Evolutionary conservation across 2,113 vertebrate species (phyloP).

Genomic region (Malurus elegans): DNA sequence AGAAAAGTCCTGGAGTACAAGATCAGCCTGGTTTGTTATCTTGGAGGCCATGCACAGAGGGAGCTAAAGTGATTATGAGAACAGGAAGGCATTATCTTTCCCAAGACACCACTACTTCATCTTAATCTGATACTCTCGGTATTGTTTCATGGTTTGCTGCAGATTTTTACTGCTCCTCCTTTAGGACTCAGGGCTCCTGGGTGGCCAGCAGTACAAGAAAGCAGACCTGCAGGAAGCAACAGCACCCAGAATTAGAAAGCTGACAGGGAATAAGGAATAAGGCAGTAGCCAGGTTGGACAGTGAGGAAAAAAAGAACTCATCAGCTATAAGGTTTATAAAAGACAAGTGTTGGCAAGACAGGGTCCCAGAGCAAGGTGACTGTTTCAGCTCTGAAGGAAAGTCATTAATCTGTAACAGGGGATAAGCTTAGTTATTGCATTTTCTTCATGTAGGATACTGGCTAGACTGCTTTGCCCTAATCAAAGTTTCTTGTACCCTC

Average conservation of each 20-base stretch:
- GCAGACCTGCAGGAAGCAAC: background rate
- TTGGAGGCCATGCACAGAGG: background rate
- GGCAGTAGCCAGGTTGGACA: background rate
- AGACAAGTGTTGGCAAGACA: background rate
- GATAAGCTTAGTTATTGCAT: background rate
- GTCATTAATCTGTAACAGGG: background rate
- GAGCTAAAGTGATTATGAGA: background rate
- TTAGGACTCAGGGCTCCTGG: background rate
- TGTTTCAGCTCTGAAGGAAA: background rate
- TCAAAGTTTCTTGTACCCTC: background rate
- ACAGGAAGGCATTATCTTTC: background rate
- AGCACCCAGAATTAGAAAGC: background rate
- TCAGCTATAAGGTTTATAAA: background rate
- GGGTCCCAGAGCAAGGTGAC: background rate
- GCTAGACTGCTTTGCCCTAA: background rate
- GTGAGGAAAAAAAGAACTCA: background rate
- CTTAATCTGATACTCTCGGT: background rate
- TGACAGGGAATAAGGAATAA: background rate
- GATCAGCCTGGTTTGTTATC: background rate
- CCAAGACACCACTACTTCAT: background rate
- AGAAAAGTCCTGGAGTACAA: background rate
- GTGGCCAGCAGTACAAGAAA: background rate
- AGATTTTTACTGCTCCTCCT: background rate
- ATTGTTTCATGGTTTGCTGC: background rate
- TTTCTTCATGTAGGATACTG: background rate